These are phyloP conservation scores for Centropristis striata DNA, from an alignment of 2,113 vertebrate species.

Conservation along the genomic window DNA sequence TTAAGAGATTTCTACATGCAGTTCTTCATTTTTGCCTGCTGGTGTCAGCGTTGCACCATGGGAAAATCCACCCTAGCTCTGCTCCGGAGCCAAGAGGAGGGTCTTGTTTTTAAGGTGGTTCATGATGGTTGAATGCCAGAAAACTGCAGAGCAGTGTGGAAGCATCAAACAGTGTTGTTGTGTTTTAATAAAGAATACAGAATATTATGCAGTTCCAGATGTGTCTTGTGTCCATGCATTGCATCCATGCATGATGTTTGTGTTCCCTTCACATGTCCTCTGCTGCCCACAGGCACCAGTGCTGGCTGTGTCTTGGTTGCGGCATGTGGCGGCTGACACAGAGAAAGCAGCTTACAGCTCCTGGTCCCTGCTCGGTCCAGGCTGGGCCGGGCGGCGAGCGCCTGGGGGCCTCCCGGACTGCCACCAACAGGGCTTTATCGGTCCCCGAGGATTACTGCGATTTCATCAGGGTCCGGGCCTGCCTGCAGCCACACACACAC, in stretches of 20 bases:
- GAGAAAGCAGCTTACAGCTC: conserved; percentile 81
- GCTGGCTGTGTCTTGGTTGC: conserved; percentile 69
- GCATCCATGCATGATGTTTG: conserved; percentile 2
- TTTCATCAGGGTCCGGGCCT: conserved; percentile 63
- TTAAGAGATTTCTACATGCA: conserved; percentile 75
- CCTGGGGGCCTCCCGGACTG: conserved; percentile 75
- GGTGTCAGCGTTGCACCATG: conserved; percentile 76
- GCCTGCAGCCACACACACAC: conserved; percentile 44
- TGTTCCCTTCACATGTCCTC: conserved; percentile 1
- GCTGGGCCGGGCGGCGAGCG: conserved; percentile 59
- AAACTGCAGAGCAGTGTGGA: not conserved
- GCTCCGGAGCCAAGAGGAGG: conserved; percentile 48
- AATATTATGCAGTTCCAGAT: not conserved
- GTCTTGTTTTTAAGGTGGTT: conserved; percentile 82
- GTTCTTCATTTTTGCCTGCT: conserved; percentile 54
- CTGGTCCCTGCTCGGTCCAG: conserved; percentile 64
- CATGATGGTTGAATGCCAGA: conserved; percentile 10
- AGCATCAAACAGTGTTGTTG: not conserved
- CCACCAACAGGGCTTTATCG: conserved; percentile 78
- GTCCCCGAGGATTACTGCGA: conserved; percentile 71
- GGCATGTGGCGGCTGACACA: conserved; percentile 79
- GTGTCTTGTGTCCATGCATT: not conserved
- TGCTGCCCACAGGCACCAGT: conserved; percentile 14
- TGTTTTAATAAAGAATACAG: not conserved
- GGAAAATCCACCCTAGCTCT: not conserved